Base-by-base conservation (phyloP, 2,888 invertebrate species). In the Caenorhabditis plicata region DNA sequence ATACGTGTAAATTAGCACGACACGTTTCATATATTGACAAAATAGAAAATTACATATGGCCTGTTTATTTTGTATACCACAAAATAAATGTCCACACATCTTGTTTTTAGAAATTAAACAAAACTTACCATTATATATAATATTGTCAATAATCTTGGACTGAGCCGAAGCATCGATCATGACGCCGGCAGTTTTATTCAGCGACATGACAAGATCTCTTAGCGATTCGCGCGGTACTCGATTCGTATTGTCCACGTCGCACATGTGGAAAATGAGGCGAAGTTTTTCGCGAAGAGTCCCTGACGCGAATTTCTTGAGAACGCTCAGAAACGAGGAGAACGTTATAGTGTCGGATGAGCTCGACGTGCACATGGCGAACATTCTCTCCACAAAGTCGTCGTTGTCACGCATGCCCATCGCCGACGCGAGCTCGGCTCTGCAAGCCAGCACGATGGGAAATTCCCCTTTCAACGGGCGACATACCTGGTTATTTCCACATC, bases 211-310 rank as follows among this genome's bases (percentile, higher is more conserved):
- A 90, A 95, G 92, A 82, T 92, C 92, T 20, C 90, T 91, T 19
- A 95, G 85, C 80, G 94, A 93, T 1, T 88, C 89, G 78, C 93
- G 92, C 79, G 93, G 92, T 53, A 94, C 94, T 0, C 91, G 90
- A 0, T 93, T 92, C 75, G 92, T 92, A 15, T 91, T 87, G 80
- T 94, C 91, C 74, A 92, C 90, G 81, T 94, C 94, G 77, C 94
- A 94, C 94, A 95, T 94, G 82, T 94, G 92, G 80, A 94, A 94
- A 67, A 95, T 91, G 27, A 94, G 92, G 4, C 92, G 86, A 29
- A 94, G 58, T 38, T 61, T 65, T 25, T 65, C 41, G 19, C 47
- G 42, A 25, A 55, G 61, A 17, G 45, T 19, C 55, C 70, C 72
- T 29, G 67, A 64, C 0, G 67, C 64, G 45, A 78, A 79, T 29